phyloP scores from a whole-genome alignment of 2,113 vertebrate genomes.

The Probosciger aterrimus region DNA sequence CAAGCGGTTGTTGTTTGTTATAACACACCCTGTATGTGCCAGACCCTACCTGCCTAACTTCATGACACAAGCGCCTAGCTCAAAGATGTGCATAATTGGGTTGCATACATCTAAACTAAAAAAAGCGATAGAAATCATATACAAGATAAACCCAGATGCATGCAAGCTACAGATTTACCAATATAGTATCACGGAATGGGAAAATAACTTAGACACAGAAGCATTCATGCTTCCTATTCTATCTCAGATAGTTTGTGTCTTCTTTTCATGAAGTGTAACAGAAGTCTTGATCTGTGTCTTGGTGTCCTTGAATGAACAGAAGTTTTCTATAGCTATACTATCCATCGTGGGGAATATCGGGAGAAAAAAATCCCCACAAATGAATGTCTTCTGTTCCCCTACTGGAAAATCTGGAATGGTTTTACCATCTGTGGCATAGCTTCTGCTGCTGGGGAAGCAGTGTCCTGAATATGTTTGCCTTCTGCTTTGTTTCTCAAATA shows the following conservation, averaged over 20 bases:
- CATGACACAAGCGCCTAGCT: fast-evolving
- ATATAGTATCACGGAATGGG: neutral
- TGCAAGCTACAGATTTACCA: neutral
- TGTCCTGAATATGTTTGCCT: neutral
- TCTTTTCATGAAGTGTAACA: neutral
- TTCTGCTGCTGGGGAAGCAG: neutral
- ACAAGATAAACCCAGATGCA: neutral
- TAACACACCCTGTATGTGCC: neutral
- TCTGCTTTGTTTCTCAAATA: neutral
- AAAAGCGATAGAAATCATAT: neutral
- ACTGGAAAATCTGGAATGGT: neutral
- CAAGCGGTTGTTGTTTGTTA: neutral
- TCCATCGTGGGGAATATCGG: neutral
- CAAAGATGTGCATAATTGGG: neutral
- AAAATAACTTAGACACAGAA: neutral
- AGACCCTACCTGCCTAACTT: neutral
- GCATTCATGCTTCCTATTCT: fast-evolving
- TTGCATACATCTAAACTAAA: neutral
- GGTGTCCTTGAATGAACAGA: neutral
- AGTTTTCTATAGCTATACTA: neutral
- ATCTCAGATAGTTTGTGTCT: neutral
- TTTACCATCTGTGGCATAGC: neutral
- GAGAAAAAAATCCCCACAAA: neutral
- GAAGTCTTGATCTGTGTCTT: neutral
- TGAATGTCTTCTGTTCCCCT: neutral